Percentiles rank a stretch among this genome's conserved stretches.
phyloP scores from a whole-genome alignment of 2,797 vertebrate genomes.

The Hemitrygon akajei region DNA sequence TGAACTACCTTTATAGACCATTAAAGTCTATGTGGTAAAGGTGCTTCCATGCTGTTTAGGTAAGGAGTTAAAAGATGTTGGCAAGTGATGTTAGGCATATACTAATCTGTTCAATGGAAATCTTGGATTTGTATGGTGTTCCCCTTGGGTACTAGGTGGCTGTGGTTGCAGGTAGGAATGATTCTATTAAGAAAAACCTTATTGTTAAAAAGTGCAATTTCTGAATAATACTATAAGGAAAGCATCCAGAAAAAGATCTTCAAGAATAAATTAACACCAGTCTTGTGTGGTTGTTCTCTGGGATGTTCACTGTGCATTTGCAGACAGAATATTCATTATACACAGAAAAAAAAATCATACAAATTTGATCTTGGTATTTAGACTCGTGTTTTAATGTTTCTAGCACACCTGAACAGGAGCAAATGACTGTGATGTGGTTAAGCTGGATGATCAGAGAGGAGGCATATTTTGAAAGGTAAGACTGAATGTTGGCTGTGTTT shows the following conservation, averaged over 20 bases:
- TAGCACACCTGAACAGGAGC: conserved; percentile 94
- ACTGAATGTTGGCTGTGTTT: background rate
- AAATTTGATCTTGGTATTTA: background rate
- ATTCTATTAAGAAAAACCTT: background rate
- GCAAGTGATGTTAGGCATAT: background rate
- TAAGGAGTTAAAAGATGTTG: background rate
- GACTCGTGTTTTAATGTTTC: background rate
- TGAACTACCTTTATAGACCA: background rate
- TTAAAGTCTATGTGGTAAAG: background rate
- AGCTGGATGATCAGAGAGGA: conserved; percentile 99
- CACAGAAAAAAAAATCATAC: background rate
- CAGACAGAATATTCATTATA: background rate
- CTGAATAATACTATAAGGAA: background rate
- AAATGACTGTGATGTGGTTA: conserved; percentile 96
- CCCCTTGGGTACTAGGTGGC: background rate
- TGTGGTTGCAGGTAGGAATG: background rate
- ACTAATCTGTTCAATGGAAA: background rate
- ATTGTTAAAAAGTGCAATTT: background rate
- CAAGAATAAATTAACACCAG: background rate
- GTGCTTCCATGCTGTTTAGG: background rate
- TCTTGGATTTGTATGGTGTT: background rate
- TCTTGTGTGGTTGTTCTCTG: background rate
- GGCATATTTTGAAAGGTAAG: conserved; percentile 96
- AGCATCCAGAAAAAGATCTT: no score
- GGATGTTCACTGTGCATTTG: background rate